Evolutionary conservation across 2,113 vertebrate genomes (phyloP).

Genomic region (Nicator chloris): DNA sequence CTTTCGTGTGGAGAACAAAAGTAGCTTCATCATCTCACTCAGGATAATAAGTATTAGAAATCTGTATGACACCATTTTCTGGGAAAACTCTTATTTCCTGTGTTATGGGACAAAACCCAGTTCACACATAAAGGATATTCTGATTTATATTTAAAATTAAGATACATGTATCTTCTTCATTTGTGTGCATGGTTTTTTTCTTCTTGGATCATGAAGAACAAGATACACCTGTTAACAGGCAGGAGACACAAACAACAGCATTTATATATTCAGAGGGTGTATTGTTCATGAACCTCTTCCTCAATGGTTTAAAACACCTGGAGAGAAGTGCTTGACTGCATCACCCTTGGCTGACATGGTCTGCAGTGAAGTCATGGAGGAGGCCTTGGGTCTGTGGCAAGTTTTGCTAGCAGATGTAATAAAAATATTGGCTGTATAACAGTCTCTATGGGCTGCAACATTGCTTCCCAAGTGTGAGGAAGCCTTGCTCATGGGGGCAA

Average conservation of each 20-base stretch:
- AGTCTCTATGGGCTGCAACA: neutral
- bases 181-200: neutral
- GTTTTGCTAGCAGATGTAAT: neutral
- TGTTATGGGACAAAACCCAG: neutral
- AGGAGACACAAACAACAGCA: neutral
- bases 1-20: conserved; percentile 34
- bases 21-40: conserved; percentile 24
- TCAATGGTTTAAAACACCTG: neutral
- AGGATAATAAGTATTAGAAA: conserved; percentile 18
- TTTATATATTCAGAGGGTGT: neutral
- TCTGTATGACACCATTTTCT: neutral
- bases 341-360: neutral
- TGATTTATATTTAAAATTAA: neutral
- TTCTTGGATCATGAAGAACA: neutral
- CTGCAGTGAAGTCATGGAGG: neutral
- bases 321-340: neutral
- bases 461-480: neutral
- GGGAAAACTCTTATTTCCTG: neutral
- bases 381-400: neutral
- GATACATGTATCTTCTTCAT: neutral
- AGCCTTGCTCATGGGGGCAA: neutral
- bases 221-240: neutral
- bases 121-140: neutral
- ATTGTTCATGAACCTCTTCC: neutral
- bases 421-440: neutral